Evolutionary conservation across 2,797 vertebrate genomes (phyloP).

Genomic region (Semotilus atromaculatus): DNA sequence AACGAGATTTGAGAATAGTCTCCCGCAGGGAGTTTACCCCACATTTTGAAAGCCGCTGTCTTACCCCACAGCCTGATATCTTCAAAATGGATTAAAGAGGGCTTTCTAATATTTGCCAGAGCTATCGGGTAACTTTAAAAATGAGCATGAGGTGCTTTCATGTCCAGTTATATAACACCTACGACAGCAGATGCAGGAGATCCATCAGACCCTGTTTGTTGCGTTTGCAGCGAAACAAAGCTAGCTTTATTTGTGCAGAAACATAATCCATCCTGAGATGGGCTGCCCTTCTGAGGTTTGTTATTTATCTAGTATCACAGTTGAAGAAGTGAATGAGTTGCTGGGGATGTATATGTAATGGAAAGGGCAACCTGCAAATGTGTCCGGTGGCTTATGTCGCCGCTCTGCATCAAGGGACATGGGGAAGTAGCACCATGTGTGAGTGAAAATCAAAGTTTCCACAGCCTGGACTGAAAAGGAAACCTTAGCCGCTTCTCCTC

Average conservation of each 20-base stretch:
- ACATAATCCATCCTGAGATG: slow-evolving; percentile 19
- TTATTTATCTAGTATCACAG: neutral
- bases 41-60: neutral
- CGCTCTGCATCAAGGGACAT: slow-evolving; percentile 67
- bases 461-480: slow-evolving; percentile 66
- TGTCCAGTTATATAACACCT: slow-evolving; percentile 21
- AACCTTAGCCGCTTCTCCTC: slow-evolving; percentile 56
- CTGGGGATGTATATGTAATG: slow-evolving; percentile 70
- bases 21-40: neutral
- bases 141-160: slow-evolving; percentile 48
- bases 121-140: slow-evolving; percentile 57
- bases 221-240: slow-evolving; percentile 40
- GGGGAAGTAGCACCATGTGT: slow-evolving; percentile 64
- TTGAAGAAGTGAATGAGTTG: slow-evolving; percentile 53
- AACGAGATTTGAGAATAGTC: neutral
- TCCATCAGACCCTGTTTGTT: slow-evolving; percentile 52
- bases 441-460: slow-evolving; percentile 75
- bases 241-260: slow-evolving; percentile 40
- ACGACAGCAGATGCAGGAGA: slow-evolving; percentile 1
- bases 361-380: slow-evolving; percentile 49
- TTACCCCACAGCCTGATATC: neutral
- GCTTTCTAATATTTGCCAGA: slow-evolving; percentile 57
- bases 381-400: slow-evolving; percentile 62
- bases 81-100: slow-evolving; percentile 33
- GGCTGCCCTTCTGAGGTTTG: neutral